Evolutionary conservation across 2,888 invertebrate species (phyloP), one percentile per base, ranked within the genome.

Genomic region (Andrena haemorrhoa): DNA sequence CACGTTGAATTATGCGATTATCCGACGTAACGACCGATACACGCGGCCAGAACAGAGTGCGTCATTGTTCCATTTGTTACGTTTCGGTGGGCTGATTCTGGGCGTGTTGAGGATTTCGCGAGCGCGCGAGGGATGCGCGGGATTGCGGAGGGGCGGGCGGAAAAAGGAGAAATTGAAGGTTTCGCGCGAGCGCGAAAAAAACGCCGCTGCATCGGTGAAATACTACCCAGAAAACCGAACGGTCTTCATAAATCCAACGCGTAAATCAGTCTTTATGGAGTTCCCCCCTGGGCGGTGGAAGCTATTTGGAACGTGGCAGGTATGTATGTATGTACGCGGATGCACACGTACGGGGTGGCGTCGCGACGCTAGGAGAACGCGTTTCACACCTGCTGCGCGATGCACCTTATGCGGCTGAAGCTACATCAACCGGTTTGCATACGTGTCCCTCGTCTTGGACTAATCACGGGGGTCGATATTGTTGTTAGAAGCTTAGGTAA

Each of bases 251-350:
- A 93, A 93, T 93, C 91, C 90, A 85, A 88, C 88, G 88, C 92
- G 92, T 93, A 93, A 93, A 92, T 93, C 93, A 93, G 91, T 90
- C 91, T 92, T 92, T 92, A 92, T 92, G 89, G 92, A 91, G 90
- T 90, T 87, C 83, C 85, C 86, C 87, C 85, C 72, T 77, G 88
- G 86, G 82, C 82, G 85, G 82, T 70, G 73, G 84, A 84, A 83
- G 88, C 89, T 89, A 89, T 91, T 91, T 88, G 86, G 85, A 86
- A 71, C 82, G 83, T 74, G 49, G 74, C 60, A 35, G 41, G 51
- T 73, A 69, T 72, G 73, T 83, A 35, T 70, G 47, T 56, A 20
- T 53, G 51, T 16, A 33, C 63, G 53, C 63, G 41, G n/a, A 10
- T 31, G 51, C 56, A 65, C 76, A 75, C 64, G 12, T 10, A 65